phyloP scores from a whole-genome alignment of 2,888 invertebrate genomes.

The Allacma fusca region DNA sequence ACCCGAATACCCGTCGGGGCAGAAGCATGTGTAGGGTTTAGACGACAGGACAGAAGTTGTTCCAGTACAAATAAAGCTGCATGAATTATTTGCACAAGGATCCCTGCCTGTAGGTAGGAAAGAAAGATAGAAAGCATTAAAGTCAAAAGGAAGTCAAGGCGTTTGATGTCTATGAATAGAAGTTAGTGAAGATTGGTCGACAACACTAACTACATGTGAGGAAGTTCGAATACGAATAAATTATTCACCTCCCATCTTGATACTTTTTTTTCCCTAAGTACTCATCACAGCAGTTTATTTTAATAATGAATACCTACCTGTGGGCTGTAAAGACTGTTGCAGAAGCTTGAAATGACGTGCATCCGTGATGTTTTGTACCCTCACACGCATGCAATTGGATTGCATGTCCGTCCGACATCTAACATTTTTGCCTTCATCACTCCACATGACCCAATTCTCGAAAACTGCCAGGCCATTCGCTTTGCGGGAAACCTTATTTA shows the following conservation, averaged over 20 bases:
- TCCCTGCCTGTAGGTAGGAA: slow-evolving; percentile 26
- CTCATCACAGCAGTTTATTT: slow-evolving; percentile 19
- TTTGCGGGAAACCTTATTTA: slow-evolving; percentile 22
- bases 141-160: background rate
- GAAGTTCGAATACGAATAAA: slow-evolving; percentile 23
- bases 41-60: background rate
- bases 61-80: slow-evolving; percentile 39
- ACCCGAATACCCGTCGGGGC: slow-evolving; percentile 27
- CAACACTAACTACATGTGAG: slow-evolving; percentile 23
- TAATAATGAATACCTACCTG: slow-evolving; percentile 36
- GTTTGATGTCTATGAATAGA: background rate
- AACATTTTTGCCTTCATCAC: slow-evolving; percentile 37
- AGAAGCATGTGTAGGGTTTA: slow-evolving; percentile 36
- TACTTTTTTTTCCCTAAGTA: slow-evolving; percentile 25
- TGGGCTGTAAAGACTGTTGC: slow-evolving; percentile 45
- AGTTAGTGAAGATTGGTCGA: background rate
- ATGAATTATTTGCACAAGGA: slow-evolving; percentile 39
- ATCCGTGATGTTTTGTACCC: slow-evolving; percentile 30
- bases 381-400: slow-evolving; percentile 29
- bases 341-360: slow-evolving; percentile 28
- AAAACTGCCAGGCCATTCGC: slow-evolving; percentile 37
- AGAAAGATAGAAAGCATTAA: background rate
- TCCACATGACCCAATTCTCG: slow-evolving; percentile 48
- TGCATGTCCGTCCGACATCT: slow-evolving; percentile 43
- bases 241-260: slow-evolving; percentile 28